Conservation (phyloP, 2,888 invertebrate genomes). For the Drosophila phalerata region DNA sequence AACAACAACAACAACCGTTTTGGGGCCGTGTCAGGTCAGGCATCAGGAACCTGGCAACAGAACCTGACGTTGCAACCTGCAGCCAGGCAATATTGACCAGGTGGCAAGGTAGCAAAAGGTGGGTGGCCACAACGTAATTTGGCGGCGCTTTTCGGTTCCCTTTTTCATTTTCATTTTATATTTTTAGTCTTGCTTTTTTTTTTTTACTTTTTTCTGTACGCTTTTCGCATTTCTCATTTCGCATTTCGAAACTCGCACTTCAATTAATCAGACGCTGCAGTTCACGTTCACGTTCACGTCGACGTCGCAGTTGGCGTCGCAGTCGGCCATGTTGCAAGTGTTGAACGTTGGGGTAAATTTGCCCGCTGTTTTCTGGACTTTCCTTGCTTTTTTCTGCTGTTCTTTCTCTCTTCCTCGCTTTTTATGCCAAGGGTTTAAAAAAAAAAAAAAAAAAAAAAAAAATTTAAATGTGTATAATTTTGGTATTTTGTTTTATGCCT, state of each 20-base stretch:
- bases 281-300: constrained; percentile 19
- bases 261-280: constrained; percentile 75
- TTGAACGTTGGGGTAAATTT: constrained; percentile 9
- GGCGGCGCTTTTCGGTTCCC: constrained; percentile 60
- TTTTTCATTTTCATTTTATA: constrained; percentile 10
- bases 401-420: neutral
- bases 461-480: constrained; percentile 44
- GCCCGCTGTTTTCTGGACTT: constrained; percentile 25
- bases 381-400: constrained; percentile 5
- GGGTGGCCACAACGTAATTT: constrained; percentile 66
- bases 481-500: constrained; percentile 26
- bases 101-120: constrained; percentile 10
- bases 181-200: constrained; percentile 19
- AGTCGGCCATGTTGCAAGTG: constrained; percentile 25
- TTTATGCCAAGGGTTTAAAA: constrained; percentile 13
- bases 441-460: constrained; percentile 22
- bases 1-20: constrained; percentile 33
- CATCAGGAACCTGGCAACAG: constrained; percentile 58
- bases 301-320: constrained; percentile 16
- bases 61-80: constrained; percentile 34
- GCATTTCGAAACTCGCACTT: constrained; percentile 76
- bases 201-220: constrained; percentile 7
- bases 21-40: constrained; percentile 50
- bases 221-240: constrained; percentile 47
- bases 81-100: constrained; percentile 9